phyloP scores from a whole-genome alignment of 2,888 invertebrate species.

The Invenusta paracnida region DNA sequence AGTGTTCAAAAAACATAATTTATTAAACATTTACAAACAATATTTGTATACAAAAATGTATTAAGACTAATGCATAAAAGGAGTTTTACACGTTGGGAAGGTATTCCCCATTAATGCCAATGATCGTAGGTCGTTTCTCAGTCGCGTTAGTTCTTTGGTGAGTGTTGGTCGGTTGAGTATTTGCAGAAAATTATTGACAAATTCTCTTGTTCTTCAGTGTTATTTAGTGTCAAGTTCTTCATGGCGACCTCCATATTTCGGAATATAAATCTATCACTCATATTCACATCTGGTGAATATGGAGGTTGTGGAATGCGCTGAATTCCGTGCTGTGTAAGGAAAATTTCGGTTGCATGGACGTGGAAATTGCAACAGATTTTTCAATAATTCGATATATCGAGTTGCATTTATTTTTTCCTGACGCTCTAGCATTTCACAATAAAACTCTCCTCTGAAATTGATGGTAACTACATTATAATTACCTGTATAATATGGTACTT shows the following conservation, averaged over 20 bases:
- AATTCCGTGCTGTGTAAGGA: background rate
- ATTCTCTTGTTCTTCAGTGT: background rate
- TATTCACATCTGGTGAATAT: constrained; percentile 6
- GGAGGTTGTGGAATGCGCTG: constrained; percentile 5
- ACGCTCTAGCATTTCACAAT: too few relatives aligned
- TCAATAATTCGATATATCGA: too few relatives aligned
- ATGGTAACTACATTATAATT: too few relatives aligned
- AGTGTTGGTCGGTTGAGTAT: background rate
- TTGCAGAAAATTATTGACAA: background rate
- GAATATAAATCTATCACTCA: background rate
- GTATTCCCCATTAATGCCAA: background rate
- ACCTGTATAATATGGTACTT: too few relatives aligned
- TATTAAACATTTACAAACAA: background rate
- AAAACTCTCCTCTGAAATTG: too few relatives aligned
- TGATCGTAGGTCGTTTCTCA: background rate
- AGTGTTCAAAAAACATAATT: background rate
- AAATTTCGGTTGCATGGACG: background rate
- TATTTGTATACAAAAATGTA: background rate
- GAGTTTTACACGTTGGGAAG: background rate
- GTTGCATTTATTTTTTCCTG: too few relatives aligned
- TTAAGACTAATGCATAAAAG: background rate
- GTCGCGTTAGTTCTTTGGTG: background rate
- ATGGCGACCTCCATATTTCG: background rate
- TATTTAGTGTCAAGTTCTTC: background rate
- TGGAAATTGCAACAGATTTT: too few relatives aligned